Percentiles rank a stretch among this genome's conserved stretches.
These are phyloP conservation scores for Limnephilus auricula DNA, from an alignment of 2,888 invertebrate genomes.

Conservation along the genomic window DNA sequence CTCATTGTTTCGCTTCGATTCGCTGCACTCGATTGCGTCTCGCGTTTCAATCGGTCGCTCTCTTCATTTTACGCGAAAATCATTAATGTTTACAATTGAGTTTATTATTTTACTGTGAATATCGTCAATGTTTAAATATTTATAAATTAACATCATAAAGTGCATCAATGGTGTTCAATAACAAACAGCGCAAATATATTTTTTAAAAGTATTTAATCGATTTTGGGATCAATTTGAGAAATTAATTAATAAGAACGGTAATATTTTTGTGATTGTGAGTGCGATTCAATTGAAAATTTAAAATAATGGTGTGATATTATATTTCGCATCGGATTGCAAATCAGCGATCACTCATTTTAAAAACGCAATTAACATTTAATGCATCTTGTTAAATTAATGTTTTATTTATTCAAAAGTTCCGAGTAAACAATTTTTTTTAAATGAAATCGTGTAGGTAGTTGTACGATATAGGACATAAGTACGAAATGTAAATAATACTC, in stretches of 20 bases:
- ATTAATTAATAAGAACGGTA: background rate
- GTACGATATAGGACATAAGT: background rate
- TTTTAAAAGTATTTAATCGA: background rate
- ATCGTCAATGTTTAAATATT: background rate
- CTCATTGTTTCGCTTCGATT: slow-evolving; percentile 64
- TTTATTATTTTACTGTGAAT: background rate
- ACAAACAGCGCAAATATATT: background rate
- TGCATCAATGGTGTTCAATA: slow-evolving; percentile 3
- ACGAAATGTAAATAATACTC: background rate
- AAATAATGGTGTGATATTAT: background rate
- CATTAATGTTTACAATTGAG: background rate
- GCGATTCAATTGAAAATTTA: background rate
- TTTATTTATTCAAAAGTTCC: background rate
- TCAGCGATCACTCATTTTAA: background rate
- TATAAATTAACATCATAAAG: background rate
- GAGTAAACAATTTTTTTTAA: background rate
- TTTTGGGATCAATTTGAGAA: background rate
- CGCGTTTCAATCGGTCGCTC: slow-evolving; percentile 34
- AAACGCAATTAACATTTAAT: background rate
- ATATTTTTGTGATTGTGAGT: slow-evolving; percentile 21
- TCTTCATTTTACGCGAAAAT: slow-evolving; percentile 34
- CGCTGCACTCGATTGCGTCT: slow-evolving; percentile 63
- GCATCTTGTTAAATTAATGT: background rate
- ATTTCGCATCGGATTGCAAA: background rate
- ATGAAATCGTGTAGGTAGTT: background rate